These are phyloP conservation scores for Dicentrarchus labrax DNA, from an alignment of 2,113 vertebrate genomes.

Conservation along the genomic window DNA sequence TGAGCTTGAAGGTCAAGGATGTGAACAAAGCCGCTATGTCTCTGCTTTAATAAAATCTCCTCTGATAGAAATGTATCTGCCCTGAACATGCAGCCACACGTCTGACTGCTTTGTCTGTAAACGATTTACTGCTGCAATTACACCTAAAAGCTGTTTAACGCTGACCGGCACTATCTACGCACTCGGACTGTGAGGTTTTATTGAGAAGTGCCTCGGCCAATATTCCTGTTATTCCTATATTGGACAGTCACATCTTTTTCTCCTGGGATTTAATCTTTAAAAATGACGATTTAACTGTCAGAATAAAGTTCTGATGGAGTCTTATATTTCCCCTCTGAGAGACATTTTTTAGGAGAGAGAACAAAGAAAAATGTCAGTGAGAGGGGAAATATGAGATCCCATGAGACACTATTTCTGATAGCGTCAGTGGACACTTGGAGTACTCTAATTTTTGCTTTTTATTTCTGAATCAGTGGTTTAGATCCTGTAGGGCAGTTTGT, in stretches of 20 bases:
- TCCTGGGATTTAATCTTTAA: background rate
- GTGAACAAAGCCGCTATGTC: background rate
- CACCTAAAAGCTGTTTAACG: background rate
- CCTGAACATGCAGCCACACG: conserved; percentile 4
- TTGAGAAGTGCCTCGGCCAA: background rate
- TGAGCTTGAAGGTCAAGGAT: background rate
- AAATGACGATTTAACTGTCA: no score
- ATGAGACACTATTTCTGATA: no score
- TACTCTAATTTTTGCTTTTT: background rate
- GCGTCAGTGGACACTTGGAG: no score
- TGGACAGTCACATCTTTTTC: background rate
- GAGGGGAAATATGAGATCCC: no score
- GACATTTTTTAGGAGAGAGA: background rate
- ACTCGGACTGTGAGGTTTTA: background rate
- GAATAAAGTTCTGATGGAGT: no score
- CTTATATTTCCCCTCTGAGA: no score
- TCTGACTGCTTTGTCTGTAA: background rate
- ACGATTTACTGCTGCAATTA: background rate
- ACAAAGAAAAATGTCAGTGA: background rate
- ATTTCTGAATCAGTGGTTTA: background rate
- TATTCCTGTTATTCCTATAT: no score
- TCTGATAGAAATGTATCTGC: background rate
- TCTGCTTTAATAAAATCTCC: background rate
- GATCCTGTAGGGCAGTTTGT: background rate
- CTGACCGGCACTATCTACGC: background rate